Percentiles rank a stretch among this genome's conserved stretches.
Conservation (phyloP, 1,140 invertebrate genomes). For the Zaprionus kolodkinae region DNA sequence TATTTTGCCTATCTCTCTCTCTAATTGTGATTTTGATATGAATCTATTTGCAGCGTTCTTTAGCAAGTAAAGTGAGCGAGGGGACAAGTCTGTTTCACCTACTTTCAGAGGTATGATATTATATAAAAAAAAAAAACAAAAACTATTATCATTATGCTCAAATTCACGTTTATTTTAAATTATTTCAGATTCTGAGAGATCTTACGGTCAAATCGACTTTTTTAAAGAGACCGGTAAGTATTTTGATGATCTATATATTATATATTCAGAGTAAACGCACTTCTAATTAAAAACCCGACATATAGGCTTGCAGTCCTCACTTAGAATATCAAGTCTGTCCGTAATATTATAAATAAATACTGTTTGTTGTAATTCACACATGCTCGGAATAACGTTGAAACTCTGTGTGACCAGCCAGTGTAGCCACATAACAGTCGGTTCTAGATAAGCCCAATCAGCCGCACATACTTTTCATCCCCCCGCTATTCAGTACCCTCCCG, state of each 20-base stretch:
- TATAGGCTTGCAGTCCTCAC: not conserved
- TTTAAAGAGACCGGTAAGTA: not conserved
- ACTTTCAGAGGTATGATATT: not conserved
- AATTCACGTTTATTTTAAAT: not conserved
- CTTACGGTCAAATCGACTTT: not conserved
- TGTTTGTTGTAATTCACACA: constrained; percentile 1
- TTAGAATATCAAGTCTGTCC: not conserved
- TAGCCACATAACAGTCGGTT: constrained; percentile 25
- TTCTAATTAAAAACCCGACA: not conserved
- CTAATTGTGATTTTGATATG: not conserved
- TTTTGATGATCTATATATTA: not conserved
- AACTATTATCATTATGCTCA: too few relatives aligned
- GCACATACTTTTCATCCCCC: not conserved
- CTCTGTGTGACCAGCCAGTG: constrained; percentile 1
- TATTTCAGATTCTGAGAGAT: not conserved
- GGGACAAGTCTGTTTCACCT: not conserved
- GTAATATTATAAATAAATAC: constrained; percentile 4
- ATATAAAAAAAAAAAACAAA: not conserved
- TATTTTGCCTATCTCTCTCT: not conserved
- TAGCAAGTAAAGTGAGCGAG: not conserved
- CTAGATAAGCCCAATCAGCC: constrained; percentile 26
- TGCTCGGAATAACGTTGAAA: not conserved
- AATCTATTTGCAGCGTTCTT: not conserved
- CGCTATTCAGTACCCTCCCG: not conserved
- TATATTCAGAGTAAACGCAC: not conserved